Conservation (phyloP, 1,140 invertebrate genomes). For the Solen grandis region DNA sequence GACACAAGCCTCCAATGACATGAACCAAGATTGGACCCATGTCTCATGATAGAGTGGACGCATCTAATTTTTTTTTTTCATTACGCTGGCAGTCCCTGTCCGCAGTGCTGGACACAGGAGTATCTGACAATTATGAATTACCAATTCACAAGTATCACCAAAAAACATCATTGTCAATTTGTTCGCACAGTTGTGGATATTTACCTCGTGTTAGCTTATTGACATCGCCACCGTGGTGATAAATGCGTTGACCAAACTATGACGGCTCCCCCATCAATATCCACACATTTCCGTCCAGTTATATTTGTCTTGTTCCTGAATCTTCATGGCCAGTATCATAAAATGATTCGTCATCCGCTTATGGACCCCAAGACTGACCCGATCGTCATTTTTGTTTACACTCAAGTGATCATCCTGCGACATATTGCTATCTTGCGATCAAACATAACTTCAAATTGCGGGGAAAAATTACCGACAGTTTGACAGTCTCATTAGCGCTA, state of each 20-base stretch:
- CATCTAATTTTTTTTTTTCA: no score
- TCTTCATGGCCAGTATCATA: slow-evolving; percentile 37
- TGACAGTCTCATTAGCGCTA: slow-evolving; percentile 53
- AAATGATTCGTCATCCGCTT: slow-evolving; percentile 48
- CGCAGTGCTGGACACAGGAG: background rate
- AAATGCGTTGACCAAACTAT: slow-evolving; percentile 49
- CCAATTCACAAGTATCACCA: background rate
- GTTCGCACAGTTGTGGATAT: slow-evolving; percentile 13
- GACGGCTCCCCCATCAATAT: slow-evolving; percentile 52
- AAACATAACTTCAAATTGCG: slow-evolving; percentile 44
- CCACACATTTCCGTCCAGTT: slow-evolving; percentile 35
- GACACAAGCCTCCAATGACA: no score
- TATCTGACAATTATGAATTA: background rate
- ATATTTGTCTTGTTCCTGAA: slow-evolving; percentile 54
- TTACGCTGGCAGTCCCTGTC: no score
- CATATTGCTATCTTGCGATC: slow-evolving; percentile 50
- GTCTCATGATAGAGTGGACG: no score
- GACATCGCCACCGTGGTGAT: slow-evolving; percentile 24
- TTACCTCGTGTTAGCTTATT: slow-evolving; percentile 47
- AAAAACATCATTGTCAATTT: slow-evolving; percentile 33
- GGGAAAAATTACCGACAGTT: slow-evolving; percentile 51
- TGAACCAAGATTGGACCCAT: no score
- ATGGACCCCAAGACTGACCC: slow-evolving; percentile 28
- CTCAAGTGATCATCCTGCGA: slow-evolving; percentile 38
- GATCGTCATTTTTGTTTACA: slow-evolving; percentile 54